Evolutionary conservation across 1,140 invertebrate genomes (phyloP).

Genomic region (Hycleus phaleratus): DNA sequence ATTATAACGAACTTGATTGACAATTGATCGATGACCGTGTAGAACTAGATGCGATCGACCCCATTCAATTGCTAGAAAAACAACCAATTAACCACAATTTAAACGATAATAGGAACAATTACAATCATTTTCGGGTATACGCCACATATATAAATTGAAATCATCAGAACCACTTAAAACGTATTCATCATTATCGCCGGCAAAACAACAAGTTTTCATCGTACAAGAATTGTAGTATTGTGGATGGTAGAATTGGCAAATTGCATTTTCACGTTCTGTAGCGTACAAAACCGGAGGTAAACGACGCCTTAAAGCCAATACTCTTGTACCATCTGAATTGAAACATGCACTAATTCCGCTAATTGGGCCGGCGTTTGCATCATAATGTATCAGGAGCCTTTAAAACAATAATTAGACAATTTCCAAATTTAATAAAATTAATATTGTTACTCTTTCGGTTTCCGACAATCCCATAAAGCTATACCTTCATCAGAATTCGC

Average conservation of each 20-base stretch:
- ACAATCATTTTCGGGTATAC: slow-evolving; percentile 62
- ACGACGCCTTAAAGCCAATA: slow-evolving; percentile 77
- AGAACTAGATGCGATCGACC: slow-evolving; percentile 70
- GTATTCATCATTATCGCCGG: slow-evolving; percentile 82
- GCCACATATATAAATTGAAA: slow-evolving; percentile 93
- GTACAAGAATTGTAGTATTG: slow-evolving; percentile 95
- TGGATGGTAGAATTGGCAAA: slow-evolving; percentile 82
- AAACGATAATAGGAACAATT: slow-evolving; percentile 26
- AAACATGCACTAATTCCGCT: slow-evolving; percentile 90
- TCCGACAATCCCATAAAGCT: slow-evolving; percentile 80
- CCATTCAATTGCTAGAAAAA: slow-evolving; percentile 34
- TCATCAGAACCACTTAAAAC: slow-evolving; percentile 90
- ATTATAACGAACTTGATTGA: slow-evolving; percentile 93
- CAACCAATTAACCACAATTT: not conserved
- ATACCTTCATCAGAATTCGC: slow-evolving; percentile 86
- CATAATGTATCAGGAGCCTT: slow-evolving; percentile 63
- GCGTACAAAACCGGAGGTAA: slow-evolving; percentile 77
- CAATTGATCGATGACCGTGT: slow-evolving; percentile 86
- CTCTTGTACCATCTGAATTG: slow-evolving; percentile 65
- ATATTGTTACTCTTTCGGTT: slow-evolving; percentile 64
- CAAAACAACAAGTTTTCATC: slow-evolving; percentile 94
- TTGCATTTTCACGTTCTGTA: slow-evolving; percentile 54
- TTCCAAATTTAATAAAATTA: not conserved
- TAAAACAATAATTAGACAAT: slow-evolving; percentile 17
- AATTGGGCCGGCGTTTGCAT: slow-evolving; percentile 55